phyloP scores from a whole-genome alignment of 2,888 invertebrate genomes.

The Papilio elwesi region DNA sequence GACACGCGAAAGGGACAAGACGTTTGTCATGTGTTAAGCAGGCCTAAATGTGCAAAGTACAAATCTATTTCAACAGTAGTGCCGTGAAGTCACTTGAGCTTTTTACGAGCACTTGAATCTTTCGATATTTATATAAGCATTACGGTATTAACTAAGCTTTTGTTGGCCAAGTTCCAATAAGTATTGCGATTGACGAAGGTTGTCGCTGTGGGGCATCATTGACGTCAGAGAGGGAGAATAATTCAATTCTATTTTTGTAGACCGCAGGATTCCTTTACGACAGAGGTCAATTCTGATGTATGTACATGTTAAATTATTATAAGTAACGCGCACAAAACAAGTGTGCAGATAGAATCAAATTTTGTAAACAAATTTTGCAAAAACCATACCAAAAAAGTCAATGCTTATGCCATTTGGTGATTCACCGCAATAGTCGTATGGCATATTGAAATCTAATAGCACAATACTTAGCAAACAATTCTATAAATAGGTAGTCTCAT shows the following conservation, averaged over 20 bases:
- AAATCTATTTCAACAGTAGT: background rate
- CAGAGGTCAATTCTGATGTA: no score
- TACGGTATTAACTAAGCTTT: slow-evolving; percentile 1
- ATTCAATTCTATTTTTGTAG: background rate
- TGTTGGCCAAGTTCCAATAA: slow-evolving; percentile 10
- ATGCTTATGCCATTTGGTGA: background rate
- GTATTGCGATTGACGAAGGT: background rate
- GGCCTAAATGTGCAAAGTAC: background rate
- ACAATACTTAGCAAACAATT: background rate
- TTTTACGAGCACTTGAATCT: slow-evolving; percentile 3
- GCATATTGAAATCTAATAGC: background rate
- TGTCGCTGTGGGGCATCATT: background rate
- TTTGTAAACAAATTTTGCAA: no score
- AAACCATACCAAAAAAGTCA: background rate
- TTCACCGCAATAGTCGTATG: background rate
- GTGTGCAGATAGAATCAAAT: background rate
- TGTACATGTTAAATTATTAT: background rate
- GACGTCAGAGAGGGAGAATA: background rate
- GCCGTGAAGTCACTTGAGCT: background rate
- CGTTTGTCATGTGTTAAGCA: no score
- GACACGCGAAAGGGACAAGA: no score
- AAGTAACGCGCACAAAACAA: background rate
- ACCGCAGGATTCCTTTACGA: background rate
- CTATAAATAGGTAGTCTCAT: background rate
- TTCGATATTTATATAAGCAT: slow-evolving; percentile 16